A percentile compares a stretch with the other conserved stretches of the same genome.
These are phyloP conservation scores for Epirrita christyi DNA, from an alignment of 2,888 invertebrate species.

Conservation along the genomic window DNA sequence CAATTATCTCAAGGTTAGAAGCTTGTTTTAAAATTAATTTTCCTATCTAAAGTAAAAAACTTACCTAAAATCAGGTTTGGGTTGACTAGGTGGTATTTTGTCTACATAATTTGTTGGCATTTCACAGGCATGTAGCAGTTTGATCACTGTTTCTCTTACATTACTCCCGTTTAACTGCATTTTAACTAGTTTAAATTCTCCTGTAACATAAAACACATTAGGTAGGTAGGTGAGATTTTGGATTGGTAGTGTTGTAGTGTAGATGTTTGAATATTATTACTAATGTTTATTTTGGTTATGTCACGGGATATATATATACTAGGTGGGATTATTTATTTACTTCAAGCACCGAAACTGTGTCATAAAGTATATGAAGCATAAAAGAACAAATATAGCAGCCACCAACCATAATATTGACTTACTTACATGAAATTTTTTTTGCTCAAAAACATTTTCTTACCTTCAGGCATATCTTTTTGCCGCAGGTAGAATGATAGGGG, in stretches of 20 bases:
- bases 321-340: too few relatives aligned
- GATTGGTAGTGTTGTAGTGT: neutral
- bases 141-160: conserved; percentile 89
- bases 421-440: too few relatives aligned
- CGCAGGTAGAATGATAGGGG: conserved; percentile 92
- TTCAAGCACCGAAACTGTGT: too few relatives aligned
- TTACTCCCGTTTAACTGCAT: conserved; percentile 88
- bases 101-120: conserved; percentile 95
- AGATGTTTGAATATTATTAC: too few relatives aligned
- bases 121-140: conserved; percentile 91
- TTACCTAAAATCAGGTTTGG: conserved; percentile 58
- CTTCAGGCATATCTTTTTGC: conserved; percentile 85
- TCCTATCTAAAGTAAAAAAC: conserved; percentile 15
- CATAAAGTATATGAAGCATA: too few relatives aligned
- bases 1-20: too few relatives aligned
- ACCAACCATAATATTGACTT: too few relatives aligned
- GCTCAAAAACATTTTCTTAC: conserved; percentile 31
- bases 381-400: too few relatives aligned
- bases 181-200: conserved; percentile 89
- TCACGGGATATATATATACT: too few relatives aligned
- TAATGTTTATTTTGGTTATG: too few relatives aligned
- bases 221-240: neutral
- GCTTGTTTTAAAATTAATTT: too few relatives aligned
- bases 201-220: conserved; percentile 64
- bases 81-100: conserved; percentile 83